Percentiles rank a stretch among this genome's conserved stretches.
Evolutionary conservation across 2,113 vertebrate genomes (phyloP).

Genomic region (human (Homo sapiens)): DNA sequence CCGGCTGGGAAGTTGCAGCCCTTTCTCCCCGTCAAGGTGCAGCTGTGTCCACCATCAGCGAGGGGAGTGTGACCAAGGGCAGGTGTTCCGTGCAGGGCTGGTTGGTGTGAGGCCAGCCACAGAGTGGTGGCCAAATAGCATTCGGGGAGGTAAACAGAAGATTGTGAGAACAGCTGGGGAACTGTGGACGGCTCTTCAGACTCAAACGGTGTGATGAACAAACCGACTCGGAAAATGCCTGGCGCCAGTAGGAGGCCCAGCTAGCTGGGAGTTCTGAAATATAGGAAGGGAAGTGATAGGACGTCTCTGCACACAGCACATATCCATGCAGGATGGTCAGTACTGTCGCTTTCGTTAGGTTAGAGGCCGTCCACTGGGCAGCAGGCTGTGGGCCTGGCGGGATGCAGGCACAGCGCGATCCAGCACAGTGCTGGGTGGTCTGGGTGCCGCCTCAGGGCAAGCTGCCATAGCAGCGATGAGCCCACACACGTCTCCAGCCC

Average conservation of each 20-base stretch:
- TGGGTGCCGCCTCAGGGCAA: fast-evolving
- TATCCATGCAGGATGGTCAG: fast-evolving
- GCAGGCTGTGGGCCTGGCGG: not conserved
- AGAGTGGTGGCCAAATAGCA: fast-evolving
- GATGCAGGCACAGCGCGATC: fast-evolving
- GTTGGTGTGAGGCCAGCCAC: not conserved
- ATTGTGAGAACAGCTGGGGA: not conserved
- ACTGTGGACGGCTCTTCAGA: not conserved
- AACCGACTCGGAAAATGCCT: fast-evolving
- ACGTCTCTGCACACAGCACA: fast-evolving
- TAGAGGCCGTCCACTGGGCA: fast-evolving
- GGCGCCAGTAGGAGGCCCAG: fast-evolving
- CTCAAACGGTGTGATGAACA: fast-evolving
- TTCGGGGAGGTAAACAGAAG: not conserved
- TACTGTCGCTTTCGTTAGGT: fast-evolving
- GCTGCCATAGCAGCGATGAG: not conserved
- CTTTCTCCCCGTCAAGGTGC: fast-evolving
- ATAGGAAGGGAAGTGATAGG: fast-evolving
- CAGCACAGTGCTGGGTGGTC: not conserved
- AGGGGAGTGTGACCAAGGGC: fast-evolving
- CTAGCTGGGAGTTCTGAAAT: not conserved
- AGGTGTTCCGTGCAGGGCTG: not conserved
- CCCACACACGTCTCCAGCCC: fast-evolving
- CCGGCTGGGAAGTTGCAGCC: not conserved
- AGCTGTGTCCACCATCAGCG: not conserved